Percentiles rank a stretch among this genome's conserved stretches.
phyloP scores from a whole-genome alignment of 2,888 invertebrate genomes.

The Orchesellides sinensis region DNA sequence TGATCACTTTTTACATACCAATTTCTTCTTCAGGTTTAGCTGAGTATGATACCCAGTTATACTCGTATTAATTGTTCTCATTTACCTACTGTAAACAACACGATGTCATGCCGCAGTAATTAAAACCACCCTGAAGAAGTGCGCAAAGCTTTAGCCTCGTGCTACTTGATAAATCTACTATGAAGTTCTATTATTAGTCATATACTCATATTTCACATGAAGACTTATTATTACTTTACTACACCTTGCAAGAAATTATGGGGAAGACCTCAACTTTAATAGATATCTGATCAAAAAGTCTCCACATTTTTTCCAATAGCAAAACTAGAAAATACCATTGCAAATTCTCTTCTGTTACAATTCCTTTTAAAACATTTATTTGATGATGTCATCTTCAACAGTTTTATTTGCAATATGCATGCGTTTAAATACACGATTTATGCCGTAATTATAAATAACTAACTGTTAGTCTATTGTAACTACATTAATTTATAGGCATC shows the following conservation, averaged over 20 bases:
- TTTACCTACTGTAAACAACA: background rate
- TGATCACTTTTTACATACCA: too few relatives aligned
- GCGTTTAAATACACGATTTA: background rate
- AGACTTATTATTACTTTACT: background rate
- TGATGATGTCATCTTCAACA: conserved; percentile 6
- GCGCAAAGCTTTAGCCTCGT: background rate
- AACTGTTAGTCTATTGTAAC: background rate
- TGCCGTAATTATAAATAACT: conserved; percentile 14
- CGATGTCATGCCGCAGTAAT: background rate
- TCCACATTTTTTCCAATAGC: background rate
- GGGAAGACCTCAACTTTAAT: background rate
- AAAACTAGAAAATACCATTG: background rate
- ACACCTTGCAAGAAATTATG: background rate
- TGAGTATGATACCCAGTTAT: background rate
- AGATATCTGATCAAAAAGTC: background rate
- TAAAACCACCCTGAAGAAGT: background rate
- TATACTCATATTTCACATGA: background rate
- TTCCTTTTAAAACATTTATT: background rate
- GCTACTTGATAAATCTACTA: conserved; percentile 3
- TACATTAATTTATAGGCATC: background rate
- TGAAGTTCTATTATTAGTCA: background rate
- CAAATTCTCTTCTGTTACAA: background rate
- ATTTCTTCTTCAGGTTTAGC: background rate
- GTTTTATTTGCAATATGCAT: background rate
- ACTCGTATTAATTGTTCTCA: background rate